Evolutionary conservation across 1,140 invertebrate genomes (phyloP).

Genomic region (Drosophila lowei): DNA sequence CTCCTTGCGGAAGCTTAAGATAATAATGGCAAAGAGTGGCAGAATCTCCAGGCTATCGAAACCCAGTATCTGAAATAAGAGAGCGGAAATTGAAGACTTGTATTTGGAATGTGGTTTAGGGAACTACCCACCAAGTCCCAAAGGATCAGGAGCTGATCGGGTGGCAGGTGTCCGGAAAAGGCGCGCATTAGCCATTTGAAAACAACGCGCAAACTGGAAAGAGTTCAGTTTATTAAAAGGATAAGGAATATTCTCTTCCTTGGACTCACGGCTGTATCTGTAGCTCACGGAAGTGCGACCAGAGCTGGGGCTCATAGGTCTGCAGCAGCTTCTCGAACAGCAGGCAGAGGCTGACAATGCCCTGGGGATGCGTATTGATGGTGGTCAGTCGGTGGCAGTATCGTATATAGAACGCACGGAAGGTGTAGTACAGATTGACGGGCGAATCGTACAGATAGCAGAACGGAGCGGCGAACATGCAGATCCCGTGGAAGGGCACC

Average conservation of each 20-base stretch:
- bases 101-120: neutral
- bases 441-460: constrained; percentile 97
- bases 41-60: constrained; percentile 96
- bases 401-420: constrained; percentile 94
- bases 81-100: neutral
- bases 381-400: constrained; percentile 96
- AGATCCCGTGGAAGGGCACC: constrained; percentile 98
- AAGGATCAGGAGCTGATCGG: constrained; percentile 94
- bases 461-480: constrained; percentile 98
- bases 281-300: constrained; percentile 94
- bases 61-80: constrained; percentile 87
- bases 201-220: constrained; percentile 86
- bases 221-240: too few species aligned
- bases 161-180: constrained; percentile 96
- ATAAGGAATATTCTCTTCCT: too few species aligned
- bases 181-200: constrained; percentile 98
- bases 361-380: constrained; percentile 95
- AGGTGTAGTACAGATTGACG: constrained; percentile 93
- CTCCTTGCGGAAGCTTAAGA: constrained; percentile 95
- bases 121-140: constrained; percentile 90
- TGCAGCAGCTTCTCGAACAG: constrained; percentile 96
- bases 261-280: constrained; percentile 92
- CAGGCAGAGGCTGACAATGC: constrained; percentile 91
- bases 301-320: constrained; percentile 93
- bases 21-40: constrained; percentile 92